Percentiles rank a stretch among this genome's conserved stretches.
Evolutionary conservation across 2,797 vertebrate genomes (phyloP).

Genomic region (Microcaecilia unicolor): DNA sequence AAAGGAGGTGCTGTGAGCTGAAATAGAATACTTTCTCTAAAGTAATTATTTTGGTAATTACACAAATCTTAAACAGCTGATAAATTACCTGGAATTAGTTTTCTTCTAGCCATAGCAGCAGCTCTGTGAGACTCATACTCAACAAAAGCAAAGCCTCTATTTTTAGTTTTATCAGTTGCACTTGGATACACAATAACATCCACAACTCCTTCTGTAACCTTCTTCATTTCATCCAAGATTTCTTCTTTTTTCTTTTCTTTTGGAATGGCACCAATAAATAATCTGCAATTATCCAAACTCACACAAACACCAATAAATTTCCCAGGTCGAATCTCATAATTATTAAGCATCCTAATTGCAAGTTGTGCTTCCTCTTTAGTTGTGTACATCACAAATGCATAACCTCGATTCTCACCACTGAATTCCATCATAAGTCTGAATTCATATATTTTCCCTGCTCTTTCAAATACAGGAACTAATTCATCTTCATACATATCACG

Average conservation of each 20-base stretch:
- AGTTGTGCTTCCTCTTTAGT: slow-evolving; percentile 75
- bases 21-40: no score
- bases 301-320: slow-evolving; percentile 88
- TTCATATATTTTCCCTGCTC: slow-evolving; percentile 82
- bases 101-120: slow-evolving; percentile 84
- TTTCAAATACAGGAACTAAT: slow-evolving; percentile 84
- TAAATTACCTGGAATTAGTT: slow-evolving; percentile 75
- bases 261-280: slow-evolving; percentile 89
- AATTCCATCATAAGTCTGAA: slow-evolving; percentile 97
- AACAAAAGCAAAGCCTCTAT: slow-evolving; percentile 89
- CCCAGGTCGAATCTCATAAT: slow-evolving; percentile 80
- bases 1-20: no score
- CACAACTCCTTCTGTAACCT: slow-evolving; percentile 85
- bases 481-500: slow-evolving; percentile 90
- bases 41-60: no score
- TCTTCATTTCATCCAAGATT: slow-evolving; percentile 85
- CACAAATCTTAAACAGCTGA: not conserved
- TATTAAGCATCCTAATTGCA: slow-evolving; percentile 82
- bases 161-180: slow-evolving; percentile 70
- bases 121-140: slow-evolving; percentile 92
- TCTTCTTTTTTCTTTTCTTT: slow-evolving; percentile 89
- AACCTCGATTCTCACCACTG: slow-evolving; percentile 92
- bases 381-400: slow-evolving; percentile 92
- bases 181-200: slow-evolving; percentile 87
- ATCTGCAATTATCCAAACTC: slow-evolving; percentile 88